These are phyloP conservation scores for Dasyurus viverrinus DNA, from an alignment of 2,113 vertebrate genomes.

Conservation along the genomic window DNA sequence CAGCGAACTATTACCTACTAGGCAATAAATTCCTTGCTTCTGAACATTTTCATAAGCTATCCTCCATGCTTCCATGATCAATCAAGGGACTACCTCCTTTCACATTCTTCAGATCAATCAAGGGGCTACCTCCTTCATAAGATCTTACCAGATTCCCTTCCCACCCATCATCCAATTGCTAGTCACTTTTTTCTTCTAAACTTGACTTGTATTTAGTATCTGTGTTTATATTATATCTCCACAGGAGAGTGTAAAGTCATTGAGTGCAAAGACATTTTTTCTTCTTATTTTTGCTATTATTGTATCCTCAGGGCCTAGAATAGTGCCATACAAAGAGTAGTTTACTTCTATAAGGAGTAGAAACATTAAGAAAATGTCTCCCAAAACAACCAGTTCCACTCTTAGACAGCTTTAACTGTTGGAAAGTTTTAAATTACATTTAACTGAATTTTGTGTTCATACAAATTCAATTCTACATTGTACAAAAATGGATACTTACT, in stretches of 20 bases:
- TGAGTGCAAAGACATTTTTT: background rate
- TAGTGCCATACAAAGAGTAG: background rate
- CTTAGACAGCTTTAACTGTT: background rate
- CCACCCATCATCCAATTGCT: background rate
- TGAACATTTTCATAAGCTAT: background rate
- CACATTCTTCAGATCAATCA: background rate
- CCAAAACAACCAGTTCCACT: background rate
- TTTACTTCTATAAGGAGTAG: background rate
- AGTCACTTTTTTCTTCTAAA: background rate
- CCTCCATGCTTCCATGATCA: background rate
- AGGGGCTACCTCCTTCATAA: background rate
- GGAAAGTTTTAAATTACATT: background rate
- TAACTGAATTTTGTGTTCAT: background rate
- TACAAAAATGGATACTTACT: background rate
- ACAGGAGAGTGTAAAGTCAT: background rate
- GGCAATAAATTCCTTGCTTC: background rate
- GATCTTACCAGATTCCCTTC: background rate
- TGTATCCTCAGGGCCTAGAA: background rate
- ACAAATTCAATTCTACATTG: background rate
- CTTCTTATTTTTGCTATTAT: background rate
- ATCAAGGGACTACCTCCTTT: background rate
- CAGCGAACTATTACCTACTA: background rate
- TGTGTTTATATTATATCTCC: background rate
- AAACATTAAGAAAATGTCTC: background rate
- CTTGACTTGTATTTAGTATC: background rate